These are phyloP conservation scores for Eclectus roratus DNA, from an alignment of 2,113 vertebrate genomes.

Conservation along the genomic window DNA sequence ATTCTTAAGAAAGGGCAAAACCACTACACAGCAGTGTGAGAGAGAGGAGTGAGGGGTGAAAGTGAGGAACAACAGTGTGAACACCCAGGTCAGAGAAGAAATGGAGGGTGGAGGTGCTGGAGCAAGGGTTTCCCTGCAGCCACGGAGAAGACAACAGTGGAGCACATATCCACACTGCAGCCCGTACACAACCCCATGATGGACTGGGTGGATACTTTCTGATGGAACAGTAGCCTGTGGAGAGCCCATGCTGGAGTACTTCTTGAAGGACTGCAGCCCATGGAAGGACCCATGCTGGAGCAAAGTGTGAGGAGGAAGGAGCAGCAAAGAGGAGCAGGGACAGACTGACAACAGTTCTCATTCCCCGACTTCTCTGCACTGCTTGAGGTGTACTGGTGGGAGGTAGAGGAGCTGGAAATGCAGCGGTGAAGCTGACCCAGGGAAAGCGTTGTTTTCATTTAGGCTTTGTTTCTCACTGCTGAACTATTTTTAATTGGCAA, in stretches of 20 bases:
- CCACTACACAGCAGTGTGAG: rapidly evolving
- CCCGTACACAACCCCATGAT: neutral
- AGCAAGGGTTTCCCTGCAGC: neutral
- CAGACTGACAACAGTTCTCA: neutral
- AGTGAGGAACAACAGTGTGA: neutral
- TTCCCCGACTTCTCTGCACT: neutral
- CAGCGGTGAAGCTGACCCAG: neutral
- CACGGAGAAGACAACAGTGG: neutral
- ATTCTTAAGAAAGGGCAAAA: neutral
- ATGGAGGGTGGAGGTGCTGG: neutral
- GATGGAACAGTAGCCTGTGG: neutral
- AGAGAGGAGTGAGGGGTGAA: neutral
- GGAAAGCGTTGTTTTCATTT: neutral
- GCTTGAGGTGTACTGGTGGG: neutral
- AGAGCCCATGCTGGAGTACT: neutral
- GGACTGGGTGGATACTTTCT: neutral
- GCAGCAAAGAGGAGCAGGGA: neutral
- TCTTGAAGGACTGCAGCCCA: neutral
- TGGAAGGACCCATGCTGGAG: neutral
- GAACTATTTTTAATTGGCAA: neutral
- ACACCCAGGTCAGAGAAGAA: neutral
- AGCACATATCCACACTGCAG: neutral
- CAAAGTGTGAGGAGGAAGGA: neutral
- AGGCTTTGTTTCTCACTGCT: neutral
- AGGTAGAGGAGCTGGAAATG: neutral